Evolutionary conservation across 2,797 vertebrate species (phyloP).

Genomic region (Sebastes matsubarae): DNA sequence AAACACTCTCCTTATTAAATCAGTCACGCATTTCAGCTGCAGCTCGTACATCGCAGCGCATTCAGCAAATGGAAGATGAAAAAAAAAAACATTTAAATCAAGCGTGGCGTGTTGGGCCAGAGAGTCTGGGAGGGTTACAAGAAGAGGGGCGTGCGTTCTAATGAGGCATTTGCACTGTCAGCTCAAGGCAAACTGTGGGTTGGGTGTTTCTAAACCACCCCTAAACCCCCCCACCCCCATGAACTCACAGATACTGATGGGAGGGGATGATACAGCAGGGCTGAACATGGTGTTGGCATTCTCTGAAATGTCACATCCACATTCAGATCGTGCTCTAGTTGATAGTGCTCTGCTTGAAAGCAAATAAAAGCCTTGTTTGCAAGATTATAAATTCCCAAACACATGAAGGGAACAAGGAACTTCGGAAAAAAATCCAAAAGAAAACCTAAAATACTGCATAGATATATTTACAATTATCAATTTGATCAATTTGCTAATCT

Average conservation of each 20-base stretch:
- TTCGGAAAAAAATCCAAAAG: neutral
- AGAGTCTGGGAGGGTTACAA: conserved; percentile 17
- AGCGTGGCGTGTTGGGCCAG: conserved; percentile 28
- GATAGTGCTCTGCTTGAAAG: neutral
- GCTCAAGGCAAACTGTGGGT: conserved; percentile 41
- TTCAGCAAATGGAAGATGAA: conserved; percentile 52
- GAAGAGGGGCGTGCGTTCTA: conserved; percentile 26
- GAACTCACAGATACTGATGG: conserved; percentile 17
- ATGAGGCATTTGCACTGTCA: conserved; percentile 59
- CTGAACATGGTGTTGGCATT: conserved; percentile 38
- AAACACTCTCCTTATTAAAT: conserved; percentile 67
- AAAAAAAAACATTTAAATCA: conserved; percentile 37
- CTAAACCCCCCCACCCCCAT: neutral
- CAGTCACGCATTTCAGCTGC: conserved; percentile 66
- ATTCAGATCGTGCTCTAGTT: conserved; percentile 4
- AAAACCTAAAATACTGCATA: neutral
- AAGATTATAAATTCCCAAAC: neutral
- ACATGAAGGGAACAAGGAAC: neutral
- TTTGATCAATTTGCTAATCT: too few relatives aligned
- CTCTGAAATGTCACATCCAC: conserved; percentile 56
- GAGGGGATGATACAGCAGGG: conserved; percentile 15
- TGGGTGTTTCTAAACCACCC: conserved; percentile 23
- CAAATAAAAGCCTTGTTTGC: neutral
- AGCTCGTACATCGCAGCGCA: conserved; percentile 52
- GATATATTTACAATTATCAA: neutral